Percentiles rank a stretch among this genome's conserved stretches.
These are phyloP conservation scores for Meleagris gallopavo DNA, from an alignment of 2,113 vertebrate genomes.

Conservation along the genomic window DNA sequence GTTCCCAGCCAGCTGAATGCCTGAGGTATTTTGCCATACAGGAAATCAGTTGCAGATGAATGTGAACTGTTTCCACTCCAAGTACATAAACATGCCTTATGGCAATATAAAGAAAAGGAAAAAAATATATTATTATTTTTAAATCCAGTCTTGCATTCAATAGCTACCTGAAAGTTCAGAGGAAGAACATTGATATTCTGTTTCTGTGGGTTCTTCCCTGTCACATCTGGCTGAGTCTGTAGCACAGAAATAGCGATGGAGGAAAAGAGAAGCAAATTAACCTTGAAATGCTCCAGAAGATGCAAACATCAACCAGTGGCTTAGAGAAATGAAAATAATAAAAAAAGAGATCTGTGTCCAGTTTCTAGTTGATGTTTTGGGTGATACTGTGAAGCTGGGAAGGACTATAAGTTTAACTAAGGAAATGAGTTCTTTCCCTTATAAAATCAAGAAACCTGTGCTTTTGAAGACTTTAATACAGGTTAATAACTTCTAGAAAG, in stretches of 20 bases:
- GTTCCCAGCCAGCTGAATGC: conserved; percentile 73
- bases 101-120: background rate
- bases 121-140: background rate
- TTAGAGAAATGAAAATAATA: conserved; percentile 13
- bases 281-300: background rate
- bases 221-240: background rate
- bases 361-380: background rate
- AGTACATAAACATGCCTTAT: conserved; percentile 57
- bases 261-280: background rate
- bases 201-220: conserved; percentile 25
- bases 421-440: background rate
- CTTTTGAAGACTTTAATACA: background rate
- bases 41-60: conserved; percentile 80
- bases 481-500: background rate
- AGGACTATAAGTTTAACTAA: background rate
- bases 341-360: background rate
- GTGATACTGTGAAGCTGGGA: background rate
- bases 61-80: conserved; percentile 56
- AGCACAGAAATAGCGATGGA: background rate
- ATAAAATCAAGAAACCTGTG: background rate
- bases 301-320: background rate
- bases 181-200: background rate
- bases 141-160: background rate
- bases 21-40: conserved; percentile 72
- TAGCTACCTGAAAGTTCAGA: conserved; percentile 34